Conservation (phyloP, 2,113 vertebrate species). For the Lates calcarifer region DNA sequence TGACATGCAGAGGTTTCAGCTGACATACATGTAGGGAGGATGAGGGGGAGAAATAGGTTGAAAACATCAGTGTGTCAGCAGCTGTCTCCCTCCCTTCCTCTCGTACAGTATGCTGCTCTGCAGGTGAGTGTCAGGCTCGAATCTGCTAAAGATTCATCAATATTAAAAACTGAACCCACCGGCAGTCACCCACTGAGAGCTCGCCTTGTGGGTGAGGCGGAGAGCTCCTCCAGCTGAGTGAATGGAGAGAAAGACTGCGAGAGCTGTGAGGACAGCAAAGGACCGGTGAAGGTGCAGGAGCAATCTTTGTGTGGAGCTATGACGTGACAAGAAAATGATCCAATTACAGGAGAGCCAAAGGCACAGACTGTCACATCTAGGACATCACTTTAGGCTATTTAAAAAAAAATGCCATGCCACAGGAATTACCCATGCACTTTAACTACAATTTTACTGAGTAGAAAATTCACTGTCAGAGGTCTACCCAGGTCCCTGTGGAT, state of each 20-base stretch:
- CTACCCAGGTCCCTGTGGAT: slow-evolving; percentile 28
- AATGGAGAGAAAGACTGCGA: slow-evolving; percentile 16
- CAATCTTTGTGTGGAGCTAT: slow-evolving; percentile 12
- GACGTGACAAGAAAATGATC: slow-evolving; percentile 38
- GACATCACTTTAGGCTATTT: slow-evolving; percentile 1
- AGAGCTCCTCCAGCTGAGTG: slow-evolving; percentile 51
- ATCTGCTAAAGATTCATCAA: slow-evolving; percentile 72
- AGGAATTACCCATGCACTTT: slow-evolving; percentile 22
- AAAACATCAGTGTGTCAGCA: slow-evolving; percentile 64
- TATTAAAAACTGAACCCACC: slow-evolving; percentile 72
- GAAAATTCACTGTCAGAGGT: slow-evolving; percentile 19
- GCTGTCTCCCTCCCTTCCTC: slow-evolving; percentile 46
- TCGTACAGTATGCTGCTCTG: slow-evolving; percentile 41
- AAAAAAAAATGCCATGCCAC: slow-evolving; percentile 14
- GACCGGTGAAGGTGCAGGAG: not conserved
- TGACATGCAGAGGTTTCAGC: slow-evolving; percentile 53
- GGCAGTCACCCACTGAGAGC: slow-evolving; percentile 52
- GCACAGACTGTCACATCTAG: slow-evolving; percentile 31
- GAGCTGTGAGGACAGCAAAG: slow-evolving; percentile 1
- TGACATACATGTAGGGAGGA: slow-evolving; percentile 49
- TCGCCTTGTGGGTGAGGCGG: slow-evolving; percentile 14
- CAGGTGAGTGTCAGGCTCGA: slow-evolving; percentile 69
- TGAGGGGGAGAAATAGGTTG: slow-evolving; percentile 30
- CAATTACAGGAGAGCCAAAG: slow-evolving; percentile 50
- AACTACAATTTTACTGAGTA: slow-evolving; percentile 3